Evolutionary conservation across 2,113 vertebrate species (phyloP), one percentile per base, ranked within the genome.

Genomic region (Dolichotis patagonum): DNA sequence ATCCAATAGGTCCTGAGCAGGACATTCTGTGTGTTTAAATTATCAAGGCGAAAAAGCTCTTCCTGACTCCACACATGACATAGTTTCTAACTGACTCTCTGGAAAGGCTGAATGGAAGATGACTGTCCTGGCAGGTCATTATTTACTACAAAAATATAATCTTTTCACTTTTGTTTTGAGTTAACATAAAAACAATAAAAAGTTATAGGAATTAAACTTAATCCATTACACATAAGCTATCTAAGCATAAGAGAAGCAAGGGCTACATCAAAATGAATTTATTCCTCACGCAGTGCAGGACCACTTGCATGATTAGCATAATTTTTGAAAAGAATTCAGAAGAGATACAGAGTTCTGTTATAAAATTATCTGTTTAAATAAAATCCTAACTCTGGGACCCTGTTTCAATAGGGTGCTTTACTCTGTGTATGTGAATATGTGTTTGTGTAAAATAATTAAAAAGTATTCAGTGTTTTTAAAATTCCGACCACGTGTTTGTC

Each of bases 291-390:
- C 17, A 94, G 65, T 32, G 71, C 20, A 88, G 91, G 90, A 94
- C 81, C 77, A 90, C 60, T 95, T 43, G 49, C 93, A 93, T 41
- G 95, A 96, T 97, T 94, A 97, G 46, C 0, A 3, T 89, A 88
- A 84, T 97, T 97, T 38, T 96, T 93, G 91, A 90, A 89, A 62
- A 89, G 52, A 95, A 95, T 85, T 73, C 71, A 88, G 67, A 87
- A 46, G 75, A 87, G 77, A 65, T 90, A 81, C 20, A 8, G 83
- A 54, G 32, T 91, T 85, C 43, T 96, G 38, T 46, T 83, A 49
- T 71, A 5, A 1, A 96, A 97, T 90, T 86, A 52, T 22, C 14
- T 56, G 94, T 30, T 94, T 90, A 81, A 85, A 75, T 80, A 97
- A 95, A 82, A 81, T 75, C 28, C 56, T 95, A 49, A 41, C 78